Evolutionary conservation across 1,140 invertebrate species (phyloP).

Genomic region (Coenobita brevimanus): DNA sequence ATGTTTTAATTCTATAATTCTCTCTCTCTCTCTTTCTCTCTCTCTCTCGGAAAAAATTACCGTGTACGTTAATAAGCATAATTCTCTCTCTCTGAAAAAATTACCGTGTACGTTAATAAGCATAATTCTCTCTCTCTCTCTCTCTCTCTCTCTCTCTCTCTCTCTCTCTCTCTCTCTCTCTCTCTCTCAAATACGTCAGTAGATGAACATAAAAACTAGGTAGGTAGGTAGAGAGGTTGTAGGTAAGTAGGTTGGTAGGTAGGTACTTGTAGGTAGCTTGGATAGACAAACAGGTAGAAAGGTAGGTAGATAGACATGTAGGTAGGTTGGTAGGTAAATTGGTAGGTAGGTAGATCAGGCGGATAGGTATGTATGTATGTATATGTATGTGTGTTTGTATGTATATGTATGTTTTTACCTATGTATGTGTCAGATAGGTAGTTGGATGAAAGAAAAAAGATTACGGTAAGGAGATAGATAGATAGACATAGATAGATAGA

Average conservation of each 20-base stretch:
- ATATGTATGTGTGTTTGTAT: neutral
- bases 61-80: no score
- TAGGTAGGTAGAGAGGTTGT: no score
- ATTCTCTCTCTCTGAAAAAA: no score
- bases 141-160: slow-evolving; percentile 1
- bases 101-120: no score
- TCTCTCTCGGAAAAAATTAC: no score
- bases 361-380: neutral
- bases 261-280: neutral
- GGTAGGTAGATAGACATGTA: neutral
- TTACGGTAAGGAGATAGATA: neutral
- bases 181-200: no score
- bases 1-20: no score
- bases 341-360: neutral
- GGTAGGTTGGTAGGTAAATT: neutral
- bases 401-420: neutral
- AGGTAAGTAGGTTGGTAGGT: neutral
- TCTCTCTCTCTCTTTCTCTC: no score
- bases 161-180: neutral
- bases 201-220: neutral
- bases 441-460: neutral
- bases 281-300: neutral
- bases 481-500: neutral
- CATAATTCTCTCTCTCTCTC: no score
- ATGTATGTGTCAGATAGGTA: neutral